Conservation (phyloP, 2,113 vertebrate genomes). For the Chroicocephalus ridibundus region DNA sequence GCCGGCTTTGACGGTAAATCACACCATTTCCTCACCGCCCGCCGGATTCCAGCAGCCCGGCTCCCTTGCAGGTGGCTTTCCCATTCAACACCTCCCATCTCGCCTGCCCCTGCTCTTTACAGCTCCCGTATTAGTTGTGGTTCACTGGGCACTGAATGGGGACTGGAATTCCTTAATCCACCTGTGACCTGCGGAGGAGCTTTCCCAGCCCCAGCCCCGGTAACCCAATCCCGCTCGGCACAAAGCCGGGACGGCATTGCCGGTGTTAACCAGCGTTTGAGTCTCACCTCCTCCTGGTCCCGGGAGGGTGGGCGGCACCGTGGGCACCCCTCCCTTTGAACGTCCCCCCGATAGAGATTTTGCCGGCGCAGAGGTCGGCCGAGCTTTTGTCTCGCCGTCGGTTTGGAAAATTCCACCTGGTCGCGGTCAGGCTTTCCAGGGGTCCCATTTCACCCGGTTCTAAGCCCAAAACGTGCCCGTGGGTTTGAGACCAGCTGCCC, state of each 20-base stretch:
- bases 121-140: not conserved
- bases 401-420: not conserved
- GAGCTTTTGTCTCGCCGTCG: not conserved
- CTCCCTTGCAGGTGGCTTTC: not conserved
- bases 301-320: not conserved
- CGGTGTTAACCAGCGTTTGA: not conserved
- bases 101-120: not conserved
- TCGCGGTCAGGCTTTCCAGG: accelerated
- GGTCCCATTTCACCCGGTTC: not conserved
- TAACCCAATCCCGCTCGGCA: conserved; percentile 11
- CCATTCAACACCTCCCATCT: not conserved
- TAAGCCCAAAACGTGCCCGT: accelerated
- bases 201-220: conserved; percentile 10
- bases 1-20: not conserved
- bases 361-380: not conserved
- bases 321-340: not conserved
- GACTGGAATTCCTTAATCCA: conserved; percentile 68
- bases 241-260: not conserved
- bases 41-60: not conserved
- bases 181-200: conserved; percentile 1
- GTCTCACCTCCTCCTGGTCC: not conserved
- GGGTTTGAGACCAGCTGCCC: not conserved
- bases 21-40: not conserved
- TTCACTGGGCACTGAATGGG: conserved; percentile 32
- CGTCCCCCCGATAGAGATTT: not conserved